Evolutionary conservation across 2,888 invertebrate species (phyloP), one percentile per base, ranked within the genome.

Genomic region (Halictus quadricinctus): DNA sequence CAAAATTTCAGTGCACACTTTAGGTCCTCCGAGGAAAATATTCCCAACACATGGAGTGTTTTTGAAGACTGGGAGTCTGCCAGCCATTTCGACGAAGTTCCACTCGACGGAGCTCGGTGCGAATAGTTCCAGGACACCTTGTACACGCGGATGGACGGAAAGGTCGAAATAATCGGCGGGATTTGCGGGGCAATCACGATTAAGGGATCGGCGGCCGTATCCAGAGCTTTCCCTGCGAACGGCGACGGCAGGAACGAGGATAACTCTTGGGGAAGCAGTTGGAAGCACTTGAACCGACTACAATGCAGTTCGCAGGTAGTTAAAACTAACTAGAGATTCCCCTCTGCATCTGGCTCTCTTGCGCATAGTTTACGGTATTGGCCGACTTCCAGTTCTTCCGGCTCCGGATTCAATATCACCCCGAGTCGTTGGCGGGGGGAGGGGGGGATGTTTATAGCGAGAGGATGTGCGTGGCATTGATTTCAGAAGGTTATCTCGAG

Each of bases 321-420:
- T 85, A 80, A 83, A 85, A 83, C 85, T 77, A 85, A 84, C 84
- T 80, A 70, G 85, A 72, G 80, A 84, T 80, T 79, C 80, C n/a
- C 84, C 10, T 29, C 60, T 46, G 54, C 70, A 46, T 70, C 74
- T 77, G 46, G 70, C 46, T 48, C 80, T 50, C 58, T 48, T 69
- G 76, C 64, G 80, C 76, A 77, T 80, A 84, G 85, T 84, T 85
- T 75, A 77, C 84, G 29, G 36, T 76, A 80, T 85, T 85, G 85
- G 84, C 79, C 43, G 80, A 84, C 80, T 85, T 84, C 85, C 85
- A 85, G 80, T 76, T 80, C 84, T 84, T 85, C 80, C 80, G 66
- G 69, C 72, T 15, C 77, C 54, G 69, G 75, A 84, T 85, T 85
- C 85, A 74, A 83, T 84, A 84, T 84, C 78, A 43, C 58, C 48